Evolutionary conservation across 2,797 vertebrate genomes (phyloP).

Genomic region (Corythornis leucogaster): DNA sequence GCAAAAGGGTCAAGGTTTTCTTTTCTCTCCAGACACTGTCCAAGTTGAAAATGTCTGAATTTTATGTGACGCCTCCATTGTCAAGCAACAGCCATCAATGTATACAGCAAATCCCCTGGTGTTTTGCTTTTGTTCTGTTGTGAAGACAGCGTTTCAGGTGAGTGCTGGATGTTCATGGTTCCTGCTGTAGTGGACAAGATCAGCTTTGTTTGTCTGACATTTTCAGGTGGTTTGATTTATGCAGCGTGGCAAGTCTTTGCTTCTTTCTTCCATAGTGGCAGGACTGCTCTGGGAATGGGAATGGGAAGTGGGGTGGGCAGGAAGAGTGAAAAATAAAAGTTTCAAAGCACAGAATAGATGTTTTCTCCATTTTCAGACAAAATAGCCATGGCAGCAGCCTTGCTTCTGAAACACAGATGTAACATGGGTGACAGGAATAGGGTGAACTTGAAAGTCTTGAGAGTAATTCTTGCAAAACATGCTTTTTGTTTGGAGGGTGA

Average conservation of each 20-base stretch:
- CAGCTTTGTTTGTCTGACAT: not conserved
- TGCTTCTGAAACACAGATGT: not conserved
- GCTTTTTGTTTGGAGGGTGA: not conserved
- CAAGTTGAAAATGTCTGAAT: not conserved
- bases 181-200: not conserved
- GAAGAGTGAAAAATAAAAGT: not conserved
- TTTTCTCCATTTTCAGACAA: not conserved
- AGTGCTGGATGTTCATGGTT: not conserved
- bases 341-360: not conserved
- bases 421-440: not conserved
- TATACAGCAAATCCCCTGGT: not conserved
- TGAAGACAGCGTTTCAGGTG: not conserved
- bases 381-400: not conserved
- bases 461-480: not conserved
- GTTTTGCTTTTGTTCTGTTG: not conserved
- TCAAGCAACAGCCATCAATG: not conserved
- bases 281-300: not conserved
- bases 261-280: not conserved
- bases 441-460: not conserved
- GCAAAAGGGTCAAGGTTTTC: not conserved
- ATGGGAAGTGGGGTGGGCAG: not conserved
- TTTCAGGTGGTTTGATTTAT: not conserved
- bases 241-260: not conserved
- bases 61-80: not conserved
- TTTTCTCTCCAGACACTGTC: not conserved